Evolutionary conservation across 2,888 invertebrate species (phyloP).

Genomic region (Oligia fasciuncula): DNA sequence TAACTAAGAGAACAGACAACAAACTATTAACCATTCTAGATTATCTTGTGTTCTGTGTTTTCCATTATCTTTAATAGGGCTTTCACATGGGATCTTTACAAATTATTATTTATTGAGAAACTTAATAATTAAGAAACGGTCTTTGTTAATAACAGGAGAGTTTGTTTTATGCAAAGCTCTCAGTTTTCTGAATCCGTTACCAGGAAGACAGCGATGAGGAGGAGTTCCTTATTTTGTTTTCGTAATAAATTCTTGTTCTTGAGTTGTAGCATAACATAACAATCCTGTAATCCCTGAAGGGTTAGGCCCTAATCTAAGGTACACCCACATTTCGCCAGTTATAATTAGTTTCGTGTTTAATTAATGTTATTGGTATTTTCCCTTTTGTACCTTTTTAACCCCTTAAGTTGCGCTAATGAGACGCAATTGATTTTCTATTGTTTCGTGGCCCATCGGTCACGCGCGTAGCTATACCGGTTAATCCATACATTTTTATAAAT

Average conservation of each 20-base stretch:
- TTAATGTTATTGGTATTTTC: no score
- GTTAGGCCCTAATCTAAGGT: no score
- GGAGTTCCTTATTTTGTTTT: not conserved
- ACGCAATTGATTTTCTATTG: no score
- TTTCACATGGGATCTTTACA: not conserved
- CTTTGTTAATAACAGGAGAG: not conserved
- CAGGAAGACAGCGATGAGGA: not conserved
- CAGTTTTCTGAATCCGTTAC: not conserved
- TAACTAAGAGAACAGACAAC: constrained; percentile 23
- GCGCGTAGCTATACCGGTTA: no score
- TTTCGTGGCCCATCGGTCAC: no score
- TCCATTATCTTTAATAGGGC: constrained; percentile 21
- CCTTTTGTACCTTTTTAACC: no score
- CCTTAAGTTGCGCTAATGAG: no score
- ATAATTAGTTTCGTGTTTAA: no score
- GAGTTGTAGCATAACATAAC: not conserved
- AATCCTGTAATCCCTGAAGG: not conserved
- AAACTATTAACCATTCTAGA: constrained; percentile 10
- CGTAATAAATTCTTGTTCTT: not conserved
- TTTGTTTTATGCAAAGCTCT: not conserved
- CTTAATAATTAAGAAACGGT: no score
- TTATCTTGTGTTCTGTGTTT: constrained; percentile 25
- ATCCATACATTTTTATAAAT: no score
- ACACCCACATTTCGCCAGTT: no score
- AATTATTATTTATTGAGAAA: not conserved